Evolutionary conservation across 2,888 invertebrate genomes (phyloP).

Genomic region (Thecocarcelia acutangulata): DNA sequence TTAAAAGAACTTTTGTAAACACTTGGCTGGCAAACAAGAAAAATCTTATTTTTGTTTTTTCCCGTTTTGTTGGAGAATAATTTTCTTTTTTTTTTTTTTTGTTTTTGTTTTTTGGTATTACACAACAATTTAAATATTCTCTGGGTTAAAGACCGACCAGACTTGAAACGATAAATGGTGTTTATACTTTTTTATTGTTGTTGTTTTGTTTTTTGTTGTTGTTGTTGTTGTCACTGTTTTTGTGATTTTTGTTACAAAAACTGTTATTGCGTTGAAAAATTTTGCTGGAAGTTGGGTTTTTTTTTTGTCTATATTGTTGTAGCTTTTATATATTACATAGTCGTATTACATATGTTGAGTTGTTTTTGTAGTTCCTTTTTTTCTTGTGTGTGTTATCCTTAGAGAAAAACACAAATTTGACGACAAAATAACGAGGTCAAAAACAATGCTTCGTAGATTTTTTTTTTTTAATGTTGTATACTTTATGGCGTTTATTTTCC

Average conservation of each 20-base stretch:
- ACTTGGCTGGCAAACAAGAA: not conserved
- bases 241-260: conserved; percentile 7
- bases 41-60: not conserved
- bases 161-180: conserved; percentile 40
- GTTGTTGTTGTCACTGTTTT: conserved; percentile 24
- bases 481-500: conserved; percentile 33
- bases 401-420: conserved; percentile 31
- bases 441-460: conserved; percentile 67
- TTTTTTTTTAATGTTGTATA: conserved; percentile 6
- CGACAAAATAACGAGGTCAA: conserved; percentile 78
- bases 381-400: conserved; percentile 36
- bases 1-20: conserved; percentile 50
- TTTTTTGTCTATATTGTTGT: not conserved
- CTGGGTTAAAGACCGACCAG: conserved; percentile 56
- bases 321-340: conserved; percentile 32
- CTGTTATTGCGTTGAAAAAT: conserved; percentile 12
- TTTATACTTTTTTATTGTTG: conserved; percentile 18
- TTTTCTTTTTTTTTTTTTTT: too few species aligned
- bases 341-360: conserved; percentile 2
- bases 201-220: too few species aligned
- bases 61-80: not conserved
- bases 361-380: conserved; percentile 27
- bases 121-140: conserved; percentile 26
- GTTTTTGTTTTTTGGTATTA: conserved; percentile 28
- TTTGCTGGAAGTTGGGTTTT: conserved; percentile 4